phyloP scores from a whole-genome alignment of 2,888 invertebrate species.

The Penaeus monodon region DNA sequence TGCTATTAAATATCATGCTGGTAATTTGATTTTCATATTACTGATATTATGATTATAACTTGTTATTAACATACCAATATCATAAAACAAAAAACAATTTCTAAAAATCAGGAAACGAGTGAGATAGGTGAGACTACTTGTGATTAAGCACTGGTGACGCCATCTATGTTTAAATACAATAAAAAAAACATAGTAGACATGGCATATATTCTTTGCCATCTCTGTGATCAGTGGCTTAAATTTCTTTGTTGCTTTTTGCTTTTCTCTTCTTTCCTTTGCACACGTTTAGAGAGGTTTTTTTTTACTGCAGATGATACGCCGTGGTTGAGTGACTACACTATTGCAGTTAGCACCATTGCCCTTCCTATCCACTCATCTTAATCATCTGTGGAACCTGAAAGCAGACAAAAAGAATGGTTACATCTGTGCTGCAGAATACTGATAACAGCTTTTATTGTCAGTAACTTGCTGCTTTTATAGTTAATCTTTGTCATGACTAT shows the following conservation, averaged over 20 bases:
- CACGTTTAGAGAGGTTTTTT: constrained; percentile 78
- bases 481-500: too few species aligned
- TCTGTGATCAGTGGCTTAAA: neutral
- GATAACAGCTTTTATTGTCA: neutral
- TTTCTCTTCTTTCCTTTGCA: constrained; percentile 77
- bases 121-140: too few species aligned
- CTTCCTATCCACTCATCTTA: constrained; percentile 72
- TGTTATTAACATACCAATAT: too few species aligned
- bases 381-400: constrained; percentile 78
- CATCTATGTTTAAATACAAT: too few species aligned
- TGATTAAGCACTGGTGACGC: too few species aligned
- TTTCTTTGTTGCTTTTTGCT: constrained; percentile 68
- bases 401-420: constrained; percentile 73
- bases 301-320: constrained; percentile 79
- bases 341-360: constrained; percentile 72
- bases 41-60: too few species aligned
- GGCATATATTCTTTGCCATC: constrained; percentile 12
- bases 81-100: too few species aligned
- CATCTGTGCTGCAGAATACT: neutral
- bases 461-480: too few species aligned
- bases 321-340: constrained; percentile 78
- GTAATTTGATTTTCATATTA: too few species aligned
- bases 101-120: too few species aligned
- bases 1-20: too few species aligned
- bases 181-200: neutral